A percentile compares a stretch with the other conserved stretches of the same genome.
Evolutionary conservation across 2,797 vertebrate genomes (phyloP).

Genomic region (Darevskia nairensis): DNA sequence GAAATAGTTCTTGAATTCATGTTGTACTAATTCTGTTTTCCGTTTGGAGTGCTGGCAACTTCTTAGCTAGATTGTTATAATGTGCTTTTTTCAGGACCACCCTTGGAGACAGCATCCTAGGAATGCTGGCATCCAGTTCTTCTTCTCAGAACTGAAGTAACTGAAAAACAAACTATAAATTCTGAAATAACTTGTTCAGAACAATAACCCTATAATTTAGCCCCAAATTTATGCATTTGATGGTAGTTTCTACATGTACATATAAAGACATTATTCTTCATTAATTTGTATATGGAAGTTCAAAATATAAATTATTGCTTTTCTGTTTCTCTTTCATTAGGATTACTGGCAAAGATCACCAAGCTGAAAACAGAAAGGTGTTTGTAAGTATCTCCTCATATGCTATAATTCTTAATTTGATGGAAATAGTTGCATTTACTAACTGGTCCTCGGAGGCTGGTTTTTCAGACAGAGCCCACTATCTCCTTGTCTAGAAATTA

Average conservation of each 20-base stretch:
- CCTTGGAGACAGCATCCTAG: too few relatives aligned
- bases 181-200: neutral
- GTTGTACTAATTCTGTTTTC: neutral
- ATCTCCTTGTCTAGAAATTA: neutral
- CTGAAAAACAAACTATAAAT: conserved; percentile 37
- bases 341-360: conserved; percentile 90
- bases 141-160: neutral
- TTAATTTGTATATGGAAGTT: conserved; percentile 7
- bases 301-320: neutral
- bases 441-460: neutral
- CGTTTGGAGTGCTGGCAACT: neutral
- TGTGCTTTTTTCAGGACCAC: too few relatives aligned
- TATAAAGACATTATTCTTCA: neutral
- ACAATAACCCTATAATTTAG: neutral
- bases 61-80: too few relatives aligned
- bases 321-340: conserved; percentile 78
- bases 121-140: too few relatives aligned
- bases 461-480: neutral
- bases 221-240: neutral
- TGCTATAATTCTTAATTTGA: conserved; percentile 19
- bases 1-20: neutral
- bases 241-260: conserved; percentile 4
- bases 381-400: conserved; percentile 86
- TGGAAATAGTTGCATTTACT: neutral
- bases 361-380: conserved; percentile 94